These are phyloP conservation scores for Empidonax alnorum DNA, from an alignment of 2,113 vertebrate species.

Conservation along the genomic window DNA sequence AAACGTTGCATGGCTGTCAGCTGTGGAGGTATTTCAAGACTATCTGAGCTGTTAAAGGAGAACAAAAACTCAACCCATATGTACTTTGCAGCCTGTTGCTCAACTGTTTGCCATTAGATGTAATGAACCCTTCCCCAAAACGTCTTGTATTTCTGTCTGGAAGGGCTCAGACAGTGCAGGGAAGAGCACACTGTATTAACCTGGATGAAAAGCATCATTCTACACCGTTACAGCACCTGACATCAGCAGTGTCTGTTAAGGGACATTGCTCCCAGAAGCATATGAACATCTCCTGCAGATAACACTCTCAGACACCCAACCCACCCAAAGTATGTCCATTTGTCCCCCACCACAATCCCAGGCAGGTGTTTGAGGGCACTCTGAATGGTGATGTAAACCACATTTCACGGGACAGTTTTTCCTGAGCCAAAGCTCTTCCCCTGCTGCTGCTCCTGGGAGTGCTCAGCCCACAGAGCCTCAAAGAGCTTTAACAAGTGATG, in stretches of 20 bases:
- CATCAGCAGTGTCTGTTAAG: background rate
- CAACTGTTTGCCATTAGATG: constrained; percentile 58
- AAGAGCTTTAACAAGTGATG: constrained; percentile 52
- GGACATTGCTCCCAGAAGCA: constrained; percentile 11
- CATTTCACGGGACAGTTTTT: background rate
- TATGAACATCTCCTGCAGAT: background rate
- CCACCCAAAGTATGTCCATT: background rate
- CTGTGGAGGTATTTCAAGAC: constrained; percentile 41
- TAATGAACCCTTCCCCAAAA: constrained; percentile 38
- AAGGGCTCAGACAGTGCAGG: background rate
- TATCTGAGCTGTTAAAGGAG: background rate
- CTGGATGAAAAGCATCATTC: background rate
- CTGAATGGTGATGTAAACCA: background rate
- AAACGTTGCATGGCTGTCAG: constrained; percentile 52
- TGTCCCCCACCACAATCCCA: background rate
- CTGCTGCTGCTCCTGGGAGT: constrained; percentile 20
- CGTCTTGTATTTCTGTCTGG: constrained; percentile 42
- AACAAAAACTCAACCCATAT: constrained; percentile 38
- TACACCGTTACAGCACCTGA: background rate
- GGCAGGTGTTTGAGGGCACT: background rate
- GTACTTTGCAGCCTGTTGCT: background rate
- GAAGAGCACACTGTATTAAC: background rate
- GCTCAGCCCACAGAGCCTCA: constrained; percentile 13
- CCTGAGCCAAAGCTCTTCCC: constrained; percentile 40
- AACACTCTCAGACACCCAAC: background rate